Conservation (phyloP, 2,888 invertebrate species). For the Apodemia zela region DNA sequence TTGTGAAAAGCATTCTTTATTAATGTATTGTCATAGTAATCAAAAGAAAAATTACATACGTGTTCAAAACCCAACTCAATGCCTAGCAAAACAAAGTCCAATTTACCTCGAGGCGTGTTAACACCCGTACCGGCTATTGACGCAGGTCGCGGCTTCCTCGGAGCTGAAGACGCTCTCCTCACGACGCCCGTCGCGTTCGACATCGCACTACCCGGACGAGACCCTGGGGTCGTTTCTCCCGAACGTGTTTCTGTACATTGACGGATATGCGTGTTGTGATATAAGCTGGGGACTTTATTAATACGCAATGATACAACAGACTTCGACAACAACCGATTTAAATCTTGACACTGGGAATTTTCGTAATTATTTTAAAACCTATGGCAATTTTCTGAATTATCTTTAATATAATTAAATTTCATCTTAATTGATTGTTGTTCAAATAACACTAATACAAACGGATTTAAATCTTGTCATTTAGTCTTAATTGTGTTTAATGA, state of each 20-base stretch:
- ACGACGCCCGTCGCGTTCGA: slow-evolving; percentile 81
- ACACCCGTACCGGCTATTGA: slow-evolving; percentile 93
- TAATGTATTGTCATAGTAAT: not conserved
- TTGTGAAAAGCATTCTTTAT: not conserved
- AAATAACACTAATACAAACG: no score
- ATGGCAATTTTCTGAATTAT: no score
- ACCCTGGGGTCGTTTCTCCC: slow-evolving; percentile 88
- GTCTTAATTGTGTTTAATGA: no score
- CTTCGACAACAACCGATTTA: not conserved
- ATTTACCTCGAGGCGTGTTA: slow-evolving; percentile 76
- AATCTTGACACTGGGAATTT: not conserved
- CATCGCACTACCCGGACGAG: slow-evolving; percentile 93
- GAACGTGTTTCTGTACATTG: slow-evolving; percentile 82
- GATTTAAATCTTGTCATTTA: no score
- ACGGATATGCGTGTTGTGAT: slow-evolving; percentile 27
- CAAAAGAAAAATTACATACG: slow-evolving; percentile 23
- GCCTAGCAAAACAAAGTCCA: slow-evolving; percentile 24
- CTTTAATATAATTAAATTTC: no score
- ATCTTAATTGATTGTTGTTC: no score
- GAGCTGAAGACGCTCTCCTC: slow-evolving; percentile 83
- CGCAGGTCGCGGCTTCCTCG: slow-evolving; percentile 87
- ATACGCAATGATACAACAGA: slow-evolving; percentile 10
- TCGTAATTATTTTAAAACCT: not conserved
- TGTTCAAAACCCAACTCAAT: slow-evolving; percentile 24
- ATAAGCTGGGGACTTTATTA: slow-evolving; percentile 23